Percentiles rank a stretch among this genome's conserved stretches.
Evolutionary conservation across 2,888 invertebrate species (phyloP).

Genomic region (Rambutsinella grinnellia): DNA sequence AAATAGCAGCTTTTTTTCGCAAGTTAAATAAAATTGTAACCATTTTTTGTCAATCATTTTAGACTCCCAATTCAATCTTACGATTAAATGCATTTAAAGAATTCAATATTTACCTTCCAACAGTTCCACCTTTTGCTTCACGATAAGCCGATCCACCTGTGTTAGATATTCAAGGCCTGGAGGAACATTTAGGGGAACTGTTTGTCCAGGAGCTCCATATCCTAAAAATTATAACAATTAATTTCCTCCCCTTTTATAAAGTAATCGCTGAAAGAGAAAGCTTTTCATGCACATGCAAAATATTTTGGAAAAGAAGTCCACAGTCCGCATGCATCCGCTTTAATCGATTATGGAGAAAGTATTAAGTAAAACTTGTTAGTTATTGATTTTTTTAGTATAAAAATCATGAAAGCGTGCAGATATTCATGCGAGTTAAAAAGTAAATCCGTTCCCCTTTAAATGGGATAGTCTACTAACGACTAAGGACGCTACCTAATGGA

Average conservation of each 20-base stretch:
- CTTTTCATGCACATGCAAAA: not conserved
- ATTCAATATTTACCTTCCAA: conserved; percentile 76
- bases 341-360: not conserved
- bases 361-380: too few relatives aligned
- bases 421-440: too few relatives aligned
- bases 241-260: not conserved
- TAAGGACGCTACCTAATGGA: too few relatives aligned
- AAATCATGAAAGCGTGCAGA: too few relatives aligned
- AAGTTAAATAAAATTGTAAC: not conserved
- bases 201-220: conserved; percentile 69
- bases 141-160: conserved; percentile 85
- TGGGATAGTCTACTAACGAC: too few relatives aligned
- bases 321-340: not conserved
- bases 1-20: conserved; percentile 34
- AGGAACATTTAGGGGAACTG: conserved; percentile 80
- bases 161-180: conserved; percentile 92
- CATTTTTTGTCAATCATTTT: not conserved
- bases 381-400: too few relatives aligned
- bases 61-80: too few relatives aligned
- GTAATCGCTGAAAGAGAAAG: not conserved
- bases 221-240: conserved; percentile 19
- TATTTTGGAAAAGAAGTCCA: not conserved
- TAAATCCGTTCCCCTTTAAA: too few relatives aligned
- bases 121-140: conserved; percentile 85
- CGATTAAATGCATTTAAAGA: too few relatives aligned